These are phyloP conservation scores for Thereva nobilitata DNA, from an alignment of 2,888 invertebrate genomes.

Conservation along the genomic window DNA sequence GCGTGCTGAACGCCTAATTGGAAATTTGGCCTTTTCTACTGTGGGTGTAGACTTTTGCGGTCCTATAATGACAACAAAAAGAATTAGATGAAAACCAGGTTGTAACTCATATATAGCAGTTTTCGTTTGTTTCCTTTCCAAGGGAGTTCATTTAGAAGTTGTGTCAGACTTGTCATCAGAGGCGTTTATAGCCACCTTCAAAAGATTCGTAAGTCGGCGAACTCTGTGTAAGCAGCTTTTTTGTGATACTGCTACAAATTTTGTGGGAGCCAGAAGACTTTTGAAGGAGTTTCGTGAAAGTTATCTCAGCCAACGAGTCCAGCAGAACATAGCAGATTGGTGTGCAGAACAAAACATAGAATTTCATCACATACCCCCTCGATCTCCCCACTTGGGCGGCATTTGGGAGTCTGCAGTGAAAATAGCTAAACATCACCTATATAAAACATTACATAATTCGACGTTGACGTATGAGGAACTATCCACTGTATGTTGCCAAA, in stretches of 20 bases:
- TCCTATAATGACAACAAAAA: constrained; percentile 20
- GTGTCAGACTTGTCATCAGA: constrained; percentile 40
- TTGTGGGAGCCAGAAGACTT: constrained; percentile 38
- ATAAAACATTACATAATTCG: too few relatives aligned
- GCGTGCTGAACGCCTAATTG: too few relatives aligned
- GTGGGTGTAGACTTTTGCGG: constrained; percentile 37
- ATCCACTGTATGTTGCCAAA: too few relatives aligned
- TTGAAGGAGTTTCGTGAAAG: constrained; percentile 35
- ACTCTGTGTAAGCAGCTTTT: constrained; percentile 35
- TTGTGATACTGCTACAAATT: constrained; percentile 43
- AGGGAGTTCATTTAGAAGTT: constrained; percentile 41
- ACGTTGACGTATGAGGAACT: too few relatives aligned
- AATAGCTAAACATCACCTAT: too few relatives aligned
- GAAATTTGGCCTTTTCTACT: constrained; percentile 27
- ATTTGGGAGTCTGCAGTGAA: too few relatives aligned
- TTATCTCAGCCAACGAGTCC: constrained; percentile 36
- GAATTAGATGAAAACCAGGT: constrained; percentile 14
- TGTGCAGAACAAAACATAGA: constrained; percentile 37
- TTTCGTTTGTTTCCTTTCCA: constrained; percentile 38
- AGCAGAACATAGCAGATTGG: constrained; percentile 27
- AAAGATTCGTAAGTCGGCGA: constrained; percentile 41
- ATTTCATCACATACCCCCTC: constrained; percentile 38
- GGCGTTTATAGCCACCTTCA: constrained; percentile 40
- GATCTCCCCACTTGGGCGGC: constrained; percentile 42
- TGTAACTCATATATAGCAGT: constrained; percentile 39